Conservation (phyloP, 2,797 vertebrate genomes). For the Enteromius anoplus region DNA sequence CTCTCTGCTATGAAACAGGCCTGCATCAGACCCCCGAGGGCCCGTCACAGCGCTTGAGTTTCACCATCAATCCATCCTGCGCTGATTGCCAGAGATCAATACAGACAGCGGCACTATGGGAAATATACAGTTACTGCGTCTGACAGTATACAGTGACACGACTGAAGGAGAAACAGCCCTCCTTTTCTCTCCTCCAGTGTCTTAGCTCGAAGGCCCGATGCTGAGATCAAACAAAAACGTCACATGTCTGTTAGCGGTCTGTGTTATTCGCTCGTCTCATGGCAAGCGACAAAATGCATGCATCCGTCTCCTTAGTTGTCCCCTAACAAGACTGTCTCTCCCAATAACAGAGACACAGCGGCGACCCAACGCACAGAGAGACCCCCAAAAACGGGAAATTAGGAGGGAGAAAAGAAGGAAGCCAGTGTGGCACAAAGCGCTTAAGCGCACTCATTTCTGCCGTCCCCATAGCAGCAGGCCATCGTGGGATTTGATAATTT, state of each 20-base stretch:
- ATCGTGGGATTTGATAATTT: conserved; percentile 90
- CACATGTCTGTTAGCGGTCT: neutral
- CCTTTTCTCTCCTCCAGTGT: neutral
- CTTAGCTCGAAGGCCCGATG: neutral
- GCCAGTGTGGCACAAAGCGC: conserved; percentile 77
- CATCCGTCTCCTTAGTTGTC: conserved; percentile 18
- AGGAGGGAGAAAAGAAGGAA: conserved; percentile 70
- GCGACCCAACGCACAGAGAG: conserved; percentile 47
- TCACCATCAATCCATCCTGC: conserved; percentile 71
- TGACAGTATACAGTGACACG: conserved; percentile 18
- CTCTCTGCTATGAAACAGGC: conserved; percentile 8
- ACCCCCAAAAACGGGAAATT: conserved; percentile 79
- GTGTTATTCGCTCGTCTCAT: neutral
- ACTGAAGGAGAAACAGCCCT: conserved; percentile 12
- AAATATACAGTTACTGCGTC: conserved; percentile 22
- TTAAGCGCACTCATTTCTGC: conserved; percentile 93
- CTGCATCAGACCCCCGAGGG: conserved; percentile 20
- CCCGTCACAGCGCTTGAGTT: conserved; percentile 67
- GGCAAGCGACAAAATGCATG: conserved; percentile 6
- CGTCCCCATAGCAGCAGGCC: conserved; percentile 80
- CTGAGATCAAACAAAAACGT: neutral
- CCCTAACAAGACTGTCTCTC: conserved; percentile 44
- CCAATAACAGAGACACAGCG: conserved; percentile 56
- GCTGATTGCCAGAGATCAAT: conserved; percentile 72
- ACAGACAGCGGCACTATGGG: conserved; percentile 56